phyloP scores from a whole-genome alignment of 37 sponge, comb jelly and placozoan genomes.

The Beroe forskalii region DNA sequence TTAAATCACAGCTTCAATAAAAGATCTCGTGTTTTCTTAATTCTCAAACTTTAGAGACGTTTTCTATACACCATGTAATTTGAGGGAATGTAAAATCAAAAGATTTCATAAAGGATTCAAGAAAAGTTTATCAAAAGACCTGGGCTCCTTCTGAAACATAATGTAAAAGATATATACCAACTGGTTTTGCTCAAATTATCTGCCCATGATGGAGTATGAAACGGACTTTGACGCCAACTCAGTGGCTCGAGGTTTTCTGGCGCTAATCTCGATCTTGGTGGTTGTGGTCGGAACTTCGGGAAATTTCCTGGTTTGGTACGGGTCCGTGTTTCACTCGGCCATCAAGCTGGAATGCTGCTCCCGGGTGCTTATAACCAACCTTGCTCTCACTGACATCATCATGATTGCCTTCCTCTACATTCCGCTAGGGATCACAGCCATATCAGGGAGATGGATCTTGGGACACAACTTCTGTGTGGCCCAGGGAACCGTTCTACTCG shows the following conservation, averaged over 20 bases:
- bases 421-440: background rate
- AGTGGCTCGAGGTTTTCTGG: background rate
- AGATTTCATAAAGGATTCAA: no score
- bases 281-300: background rate
- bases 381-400: slow-evolving; percentile 23
- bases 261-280: background rate
- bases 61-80: no score
- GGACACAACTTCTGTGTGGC: background rate
- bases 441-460: background rate
- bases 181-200: no score
- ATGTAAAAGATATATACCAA: no score
- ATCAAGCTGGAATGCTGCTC: slow-evolving; percentile 30
- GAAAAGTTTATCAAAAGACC: no score
- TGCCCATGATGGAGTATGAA: no score
- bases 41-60: no score
- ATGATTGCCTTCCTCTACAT: background rate
- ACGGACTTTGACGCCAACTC: background rate
- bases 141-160: no score
- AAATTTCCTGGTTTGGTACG: slow-evolving; percentile 53
- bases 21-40: no score
- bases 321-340: slow-evolving; percentile 3
- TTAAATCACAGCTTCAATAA: no score
- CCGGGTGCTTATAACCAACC: slow-evolving; percentile 29
- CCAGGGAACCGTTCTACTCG: background rate
- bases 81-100: no score